Evolutionary conservation across 2,888 invertebrate genomes (phyloP).

Genomic region (Herminia tarsipennalis): DNA sequence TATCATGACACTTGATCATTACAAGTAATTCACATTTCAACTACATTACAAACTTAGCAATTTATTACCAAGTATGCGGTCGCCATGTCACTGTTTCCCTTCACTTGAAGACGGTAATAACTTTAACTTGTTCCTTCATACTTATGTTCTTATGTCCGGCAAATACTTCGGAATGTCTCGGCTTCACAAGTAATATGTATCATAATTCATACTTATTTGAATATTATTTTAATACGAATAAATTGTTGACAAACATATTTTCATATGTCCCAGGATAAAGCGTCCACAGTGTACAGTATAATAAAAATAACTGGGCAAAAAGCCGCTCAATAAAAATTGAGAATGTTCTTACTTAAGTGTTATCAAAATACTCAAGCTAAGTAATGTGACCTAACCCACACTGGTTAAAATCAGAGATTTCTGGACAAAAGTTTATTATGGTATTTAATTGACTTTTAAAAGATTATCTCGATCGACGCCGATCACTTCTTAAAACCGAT

Average conservation of each 20-base stretch:
- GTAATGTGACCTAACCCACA: conserved; percentile 24
- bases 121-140: conserved; percentile 12
- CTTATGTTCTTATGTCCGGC: conserved; percentile 18
- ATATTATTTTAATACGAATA: conserved; percentile 16
- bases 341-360: conserved; percentile 3
- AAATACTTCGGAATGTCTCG: conserved; percentile 18
- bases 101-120: conserved; percentile 15
- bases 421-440: conserved; percentile 32
- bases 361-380: conserved; percentile 20
- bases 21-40: conserved; percentile 16
- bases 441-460: conserved; percentile 49
- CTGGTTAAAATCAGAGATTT: conserved; percentile 31
- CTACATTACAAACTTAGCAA: conserved; percentile 14
- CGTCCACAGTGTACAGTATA: conserved; percentile 9
- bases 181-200: conserved; percentile 9
- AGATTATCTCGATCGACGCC: conserved; percentile 49
- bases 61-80: conserved; percentile 19
- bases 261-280: conserved; percentile 11
- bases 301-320: conserved; percentile 1
- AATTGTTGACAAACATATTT: conserved; percentile 12
- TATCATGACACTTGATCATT: conserved; percentile 9
- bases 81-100: conserved; percentile 16
- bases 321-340: conserved; percentile 11
- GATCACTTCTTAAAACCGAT: conserved; percentile 54
- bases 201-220: conserved; percentile 19